Percentiles rank a stretch among this genome's conserved stretches.
Conservation (phyloP, 2,797 vertebrate species). For the Cossypha polioptera region DNA sequence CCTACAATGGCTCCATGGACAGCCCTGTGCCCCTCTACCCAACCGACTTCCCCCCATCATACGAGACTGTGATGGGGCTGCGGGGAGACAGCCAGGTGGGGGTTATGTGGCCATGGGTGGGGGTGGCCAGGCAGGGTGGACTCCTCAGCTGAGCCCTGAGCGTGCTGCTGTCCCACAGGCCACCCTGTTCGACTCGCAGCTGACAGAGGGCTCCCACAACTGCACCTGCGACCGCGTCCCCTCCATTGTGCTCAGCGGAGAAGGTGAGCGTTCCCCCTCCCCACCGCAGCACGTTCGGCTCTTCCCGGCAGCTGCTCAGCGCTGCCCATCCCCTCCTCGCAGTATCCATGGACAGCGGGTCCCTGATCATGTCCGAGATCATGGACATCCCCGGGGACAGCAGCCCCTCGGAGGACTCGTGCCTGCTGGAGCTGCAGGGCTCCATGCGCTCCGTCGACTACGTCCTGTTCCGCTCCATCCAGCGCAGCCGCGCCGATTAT, state of each 20-base stretch:
- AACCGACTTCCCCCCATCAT: constrained; percentile 93
- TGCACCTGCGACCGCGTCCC: constrained; percentile 84
- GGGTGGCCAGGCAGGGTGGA: neutral
- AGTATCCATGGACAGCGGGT: constrained; percentile 95
- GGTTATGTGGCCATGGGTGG: fast-evolving
- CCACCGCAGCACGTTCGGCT: fast-evolving
- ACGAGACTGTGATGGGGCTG: constrained; percentile 94
- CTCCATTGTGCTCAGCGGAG: constrained; percentile 90
- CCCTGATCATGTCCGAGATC: constrained; percentile 91
- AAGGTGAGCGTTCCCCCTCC: constrained; percentile 70
- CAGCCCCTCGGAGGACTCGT: constrained; percentile 94
- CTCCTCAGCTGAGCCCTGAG: neutral
- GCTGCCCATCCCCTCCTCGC: fast-evolving
- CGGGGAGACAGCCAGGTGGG: constrained; percentile 88
- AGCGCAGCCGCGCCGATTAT: constrained; percentile 80
- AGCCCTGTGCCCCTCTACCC: constrained; percentile 93
- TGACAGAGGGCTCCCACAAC: constrained; percentile 78
- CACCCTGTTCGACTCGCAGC: constrained; percentile 88
- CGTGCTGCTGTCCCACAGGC: constrained; percentile 76
- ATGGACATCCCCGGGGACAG: constrained; percentile 93
- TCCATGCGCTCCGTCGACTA: constrained; percentile 78
- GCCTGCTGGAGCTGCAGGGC: constrained; percentile 88
- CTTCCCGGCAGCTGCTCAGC: neutral
- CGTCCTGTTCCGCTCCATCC: constrained; percentile 80
- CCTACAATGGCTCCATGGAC: constrained; percentile 98